phyloP scores from a whole-genome alignment of 2,888 invertebrate species.

The Amphipoea oculea region DNA sequence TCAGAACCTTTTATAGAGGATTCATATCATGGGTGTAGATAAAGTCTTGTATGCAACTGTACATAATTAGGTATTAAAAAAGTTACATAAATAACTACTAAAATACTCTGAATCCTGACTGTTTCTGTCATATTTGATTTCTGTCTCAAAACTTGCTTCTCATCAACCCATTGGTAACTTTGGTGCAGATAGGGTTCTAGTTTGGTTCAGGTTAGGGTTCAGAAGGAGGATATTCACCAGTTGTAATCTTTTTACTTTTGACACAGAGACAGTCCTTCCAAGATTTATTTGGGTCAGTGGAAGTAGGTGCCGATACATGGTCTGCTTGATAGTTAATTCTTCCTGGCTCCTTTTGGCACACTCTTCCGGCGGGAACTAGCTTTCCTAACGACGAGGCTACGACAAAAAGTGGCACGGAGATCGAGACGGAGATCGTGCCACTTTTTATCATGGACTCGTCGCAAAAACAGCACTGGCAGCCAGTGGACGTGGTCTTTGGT shows the following conservation, averaged over 20 bases:
- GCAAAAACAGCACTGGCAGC: conserved; percentile 29
- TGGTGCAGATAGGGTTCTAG: not conserved
- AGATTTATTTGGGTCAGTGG: not conserved
- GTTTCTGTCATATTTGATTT: conserved; percentile 76
- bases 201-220: not conserved
- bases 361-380: conserved; percentile 19
- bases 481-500: conserved; percentile 27
- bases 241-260: conserved; percentile 26
- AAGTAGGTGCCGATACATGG: not conserved
- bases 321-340: conserved; percentile 41
- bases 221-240: conserved; percentile 31
- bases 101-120: conserved; percentile 77
- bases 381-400: not conserved
- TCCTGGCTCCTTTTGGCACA: conserved; percentile 15
- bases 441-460: not conserved
- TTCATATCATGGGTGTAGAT: too few relatives aligned
- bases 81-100: too few relatives aligned
- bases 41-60: too few relatives aligned
- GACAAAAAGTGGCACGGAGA: too few relatives aligned
- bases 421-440: too few relatives aligned
- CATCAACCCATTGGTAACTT: not conserved
- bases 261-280: conserved; percentile 23
- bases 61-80: too few relatives aligned
- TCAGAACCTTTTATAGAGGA: too few relatives aligned
- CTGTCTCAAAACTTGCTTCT: conserved; percentile 54